Base-by-base conservation (phyloP, 2,797 vertebrate genomes). In the Sylvilagus floridanus region DNA sequence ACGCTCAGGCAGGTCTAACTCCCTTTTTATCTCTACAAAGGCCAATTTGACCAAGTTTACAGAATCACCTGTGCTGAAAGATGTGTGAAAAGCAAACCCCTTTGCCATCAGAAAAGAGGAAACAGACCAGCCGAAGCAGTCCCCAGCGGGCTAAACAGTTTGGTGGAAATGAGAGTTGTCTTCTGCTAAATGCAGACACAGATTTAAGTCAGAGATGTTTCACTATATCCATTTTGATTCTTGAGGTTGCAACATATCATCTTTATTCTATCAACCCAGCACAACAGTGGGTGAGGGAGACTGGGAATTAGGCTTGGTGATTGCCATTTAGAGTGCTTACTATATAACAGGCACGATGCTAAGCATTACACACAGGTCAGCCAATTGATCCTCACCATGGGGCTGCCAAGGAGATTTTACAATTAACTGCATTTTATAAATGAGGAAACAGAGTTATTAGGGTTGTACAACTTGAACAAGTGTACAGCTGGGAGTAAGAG, bases 11-110 rank as follows among this genome's bases (percentile, higher is more conserved):
- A 68, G 11, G 2, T 60, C 71, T 78, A 57, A 19, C 63, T 94
- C 21, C 76, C 52, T 24, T 81, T 78, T 24, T 71, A 68, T 16
- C 28, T 54, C 30, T 42, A 21, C 69, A 96, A 95, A 94, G 81
- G 73, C 78, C 95, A 94, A 97, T 73, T 62, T 73, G 73, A 30
- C 32, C 82, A 92, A 76, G 65, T 91, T 93, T 85, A 42, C 76
- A 96, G 77, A 89, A 77, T 82, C 82, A 82, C 73, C 73, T 91
- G 32, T 85, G 87, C 50, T 78, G 86, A 93, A 96, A 91, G 54
- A 82, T 30, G 9, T 52, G 47, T 93, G 73, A 91, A 93, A 93
- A 94, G 84, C 63, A 69, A 93, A 96, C 88, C 26, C 19, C 19
- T 94, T 88, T 82, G 26, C 71, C n/a, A 73, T 24, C 21, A 85